Evolutionary conservation across 2,888 invertebrate species (phyloP), one percentile per base, ranked within the genome.

Genomic region (Scrobipalpa atriplicella): DNA sequence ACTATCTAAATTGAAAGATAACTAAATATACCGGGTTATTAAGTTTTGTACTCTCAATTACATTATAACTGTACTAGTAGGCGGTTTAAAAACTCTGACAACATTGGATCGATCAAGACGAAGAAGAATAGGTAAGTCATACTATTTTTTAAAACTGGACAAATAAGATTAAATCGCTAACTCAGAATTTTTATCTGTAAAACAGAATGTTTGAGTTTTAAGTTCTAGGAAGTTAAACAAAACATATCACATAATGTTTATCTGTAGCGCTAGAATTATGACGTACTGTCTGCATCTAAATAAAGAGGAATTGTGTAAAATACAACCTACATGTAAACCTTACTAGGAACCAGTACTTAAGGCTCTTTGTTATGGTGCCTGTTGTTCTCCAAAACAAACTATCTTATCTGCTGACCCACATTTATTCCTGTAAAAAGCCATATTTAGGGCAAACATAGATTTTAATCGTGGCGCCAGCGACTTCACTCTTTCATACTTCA

Each of bases 401-500:
- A 1, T 7, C 18, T 56, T 64, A 54, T 56, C 64, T 38, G 29
- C 38, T 64, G 56, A 21, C 64, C 64, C 21, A 64, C n/a, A 56
- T 64, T 16, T 39, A 21, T 64, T 64, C 64, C 64, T 13, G 54
- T 16, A 13, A 63, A 64, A 56, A 21, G n/a, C 2, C 47, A 54
- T 38, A 52, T 47, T 3, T 47, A 19, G n/a, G 21, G 54, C 11
- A 21, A 56, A 56, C 21, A 62, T 62, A 10, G 16, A 41, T 16
- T 62, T 58, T 13, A 58, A 10, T 9, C 29, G 16, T 38, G 58
- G 58, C 58, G 41, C 43, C 41, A 13, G n/a, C 10, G 11, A 29
- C n/a, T 21, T 47, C 13, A 3, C 62, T n/a, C 52, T 36, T 52
- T 63, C 38, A 38, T 38, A n/a, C 1, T 29, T 16, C 8, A 62